phyloP scores from a whole-genome alignment of 2,888 invertebrate genomes.

The Tipula vernalis region DNA sequence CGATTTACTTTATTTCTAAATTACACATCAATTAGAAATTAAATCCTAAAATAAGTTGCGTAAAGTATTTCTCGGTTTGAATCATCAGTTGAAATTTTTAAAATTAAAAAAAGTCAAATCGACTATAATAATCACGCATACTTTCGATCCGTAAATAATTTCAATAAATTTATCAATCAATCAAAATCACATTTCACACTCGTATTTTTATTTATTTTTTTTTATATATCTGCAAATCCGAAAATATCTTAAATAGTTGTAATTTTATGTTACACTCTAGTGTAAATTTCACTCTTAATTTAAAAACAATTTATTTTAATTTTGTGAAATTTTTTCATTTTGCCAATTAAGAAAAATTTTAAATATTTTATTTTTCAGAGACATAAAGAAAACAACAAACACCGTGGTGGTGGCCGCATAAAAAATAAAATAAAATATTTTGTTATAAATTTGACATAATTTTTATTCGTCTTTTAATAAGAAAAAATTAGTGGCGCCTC shows the following conservation, averaged over 20 bases:
- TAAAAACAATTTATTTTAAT: not conserved
- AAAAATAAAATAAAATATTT: not conserved
- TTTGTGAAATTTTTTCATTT: not conserved
- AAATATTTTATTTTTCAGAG: not conserved
- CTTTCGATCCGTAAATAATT: not conserved
- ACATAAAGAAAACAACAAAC: not conserved
- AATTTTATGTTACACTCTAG: not conserved
- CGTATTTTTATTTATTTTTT: not conserved
- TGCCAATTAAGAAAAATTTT: not conserved
- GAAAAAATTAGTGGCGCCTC: not conserved
- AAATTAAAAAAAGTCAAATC: not conserved
- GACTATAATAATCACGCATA: not conserved
- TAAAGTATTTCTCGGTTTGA: not conserved
- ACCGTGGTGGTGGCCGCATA: not conserved
- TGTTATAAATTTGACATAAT: constrained; percentile 4
- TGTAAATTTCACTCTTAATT: not conserved
- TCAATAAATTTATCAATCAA: not conserved
- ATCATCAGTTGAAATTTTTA: not conserved
- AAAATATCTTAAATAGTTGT: not conserved
- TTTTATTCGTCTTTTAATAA: not conserved
- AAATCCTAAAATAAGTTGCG: not conserved
- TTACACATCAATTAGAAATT: not conserved
- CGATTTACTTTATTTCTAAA: not conserved
- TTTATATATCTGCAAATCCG: not conserved
- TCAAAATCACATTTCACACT: not conserved